These are phyloP conservation scores for Ibidorhyncha struthersii DNA, from an alignment of 2,113 vertebrate genomes.

Conservation along the genomic window DNA sequence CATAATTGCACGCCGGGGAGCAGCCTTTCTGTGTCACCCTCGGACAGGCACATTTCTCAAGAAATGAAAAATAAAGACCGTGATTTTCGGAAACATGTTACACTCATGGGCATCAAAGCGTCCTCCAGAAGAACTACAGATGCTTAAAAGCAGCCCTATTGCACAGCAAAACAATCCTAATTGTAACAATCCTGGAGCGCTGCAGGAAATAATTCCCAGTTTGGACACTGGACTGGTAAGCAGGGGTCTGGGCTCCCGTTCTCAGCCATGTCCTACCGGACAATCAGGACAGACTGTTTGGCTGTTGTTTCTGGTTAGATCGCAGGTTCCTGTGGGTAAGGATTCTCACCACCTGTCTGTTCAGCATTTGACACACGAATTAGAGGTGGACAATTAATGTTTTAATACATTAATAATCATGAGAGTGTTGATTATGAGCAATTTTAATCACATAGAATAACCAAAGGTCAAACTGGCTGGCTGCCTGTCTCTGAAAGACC, in stretches of 20 bases:
- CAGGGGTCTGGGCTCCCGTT: background rate
- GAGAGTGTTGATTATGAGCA: background rate
- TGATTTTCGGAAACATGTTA: background rate
- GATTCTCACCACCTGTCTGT: background rate
- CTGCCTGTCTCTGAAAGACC: background rate
- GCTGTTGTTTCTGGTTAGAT: background rate
- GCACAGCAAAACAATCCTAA: background rate
- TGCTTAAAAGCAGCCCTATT: background rate
- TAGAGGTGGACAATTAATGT: no score
- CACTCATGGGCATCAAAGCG: background rate
- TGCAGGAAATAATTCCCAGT: background rate
- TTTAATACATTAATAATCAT: background rate
- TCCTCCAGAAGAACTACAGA: background rate
- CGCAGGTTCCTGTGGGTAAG: background rate
- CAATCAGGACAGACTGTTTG: background rate
- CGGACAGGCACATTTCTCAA: fast-evolving
- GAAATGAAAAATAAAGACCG: background rate
- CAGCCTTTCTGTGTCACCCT: background rate
- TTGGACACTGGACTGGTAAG: background rate
- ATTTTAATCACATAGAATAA: background rate
- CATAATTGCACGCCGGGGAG: fast-evolving
- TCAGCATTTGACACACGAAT: background rate
- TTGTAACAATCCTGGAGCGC: background rate
- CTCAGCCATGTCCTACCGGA: fast-evolving
- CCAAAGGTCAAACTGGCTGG: background rate